Conservation (phyloP, 2,113 vertebrate genomes). For the Dunckerocampus dactyliophorus region DNA sequence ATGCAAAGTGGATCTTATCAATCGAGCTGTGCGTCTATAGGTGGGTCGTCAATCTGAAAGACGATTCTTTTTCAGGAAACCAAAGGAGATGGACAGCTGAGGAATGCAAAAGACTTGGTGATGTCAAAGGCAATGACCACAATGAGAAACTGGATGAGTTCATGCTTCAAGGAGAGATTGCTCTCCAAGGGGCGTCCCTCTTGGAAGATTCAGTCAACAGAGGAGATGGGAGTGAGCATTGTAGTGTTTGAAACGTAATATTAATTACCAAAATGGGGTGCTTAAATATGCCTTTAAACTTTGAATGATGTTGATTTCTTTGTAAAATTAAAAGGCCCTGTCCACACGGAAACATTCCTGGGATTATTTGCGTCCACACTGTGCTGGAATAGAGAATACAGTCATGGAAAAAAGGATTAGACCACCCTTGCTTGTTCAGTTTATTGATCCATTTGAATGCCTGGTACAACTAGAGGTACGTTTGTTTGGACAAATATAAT, state of each 20-base stretch:
- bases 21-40: background rate
- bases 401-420: too few species aligned
- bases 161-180: conserved; percentile 32
- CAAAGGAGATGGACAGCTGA: conserved; percentile 1
- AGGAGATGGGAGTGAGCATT: conserved; percentile 61
- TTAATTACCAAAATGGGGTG: too few species aligned
- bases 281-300: too few species aligned
- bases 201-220: background rate
- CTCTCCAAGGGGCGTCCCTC: background rate
- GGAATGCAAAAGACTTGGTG: conserved; percentile 10
- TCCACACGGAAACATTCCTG: too few species aligned
- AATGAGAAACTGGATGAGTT: conserved; percentile 60
- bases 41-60: background rate
- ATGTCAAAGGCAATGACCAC: conserved; percentile 20
- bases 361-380: too few species aligned
- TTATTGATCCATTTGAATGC: too few species aligned
- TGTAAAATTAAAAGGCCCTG: too few species aligned
- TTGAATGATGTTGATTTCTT: too few species aligned
- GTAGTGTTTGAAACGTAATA: background rate
- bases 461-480: too few species aligned
- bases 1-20: background rate
- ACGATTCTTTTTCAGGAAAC: conserved; percentile 22
- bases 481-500: too few species aligned
- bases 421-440: too few species aligned
- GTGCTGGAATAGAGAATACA: too few species aligned